phyloP scores from a whole-genome alignment of 2,888 invertebrate genomes.

The Agrochola macilenta region DNA sequence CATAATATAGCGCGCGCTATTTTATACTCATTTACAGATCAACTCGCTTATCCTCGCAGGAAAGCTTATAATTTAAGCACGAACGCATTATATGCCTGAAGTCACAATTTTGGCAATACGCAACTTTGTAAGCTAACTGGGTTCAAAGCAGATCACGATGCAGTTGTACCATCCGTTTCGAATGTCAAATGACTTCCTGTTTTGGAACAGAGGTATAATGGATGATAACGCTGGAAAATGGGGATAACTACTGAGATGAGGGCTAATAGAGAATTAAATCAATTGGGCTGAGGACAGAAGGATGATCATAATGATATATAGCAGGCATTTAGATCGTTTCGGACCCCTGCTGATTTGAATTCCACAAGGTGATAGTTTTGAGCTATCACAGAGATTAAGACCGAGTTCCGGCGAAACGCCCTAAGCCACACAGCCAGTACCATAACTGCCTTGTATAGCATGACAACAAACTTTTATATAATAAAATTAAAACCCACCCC shows the following conservation, averaged over 20 bases:
- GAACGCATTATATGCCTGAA: slow-evolving; percentile 23
- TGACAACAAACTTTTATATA: neutral
- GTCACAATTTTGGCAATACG: slow-evolving; percentile 22
- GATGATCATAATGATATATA: too few species aligned
- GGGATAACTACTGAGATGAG: too few species aligned
- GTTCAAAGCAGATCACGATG: neutral
- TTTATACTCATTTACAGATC: slow-evolving; percentile 55
- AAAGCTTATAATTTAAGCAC: slow-evolving; percentile 34
- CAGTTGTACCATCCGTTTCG: neutral
- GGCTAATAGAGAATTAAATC: neutral
- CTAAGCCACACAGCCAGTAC: neutral
- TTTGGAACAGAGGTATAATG: neutral
- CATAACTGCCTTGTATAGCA: neutral
- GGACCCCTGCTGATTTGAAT: neutral
- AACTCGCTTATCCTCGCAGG: slow-evolving; percentile 31
- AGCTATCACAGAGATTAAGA: too few species aligned
- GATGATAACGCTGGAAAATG: too few species aligned
- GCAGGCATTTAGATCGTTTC: neutral
- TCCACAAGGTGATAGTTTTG: neutral
- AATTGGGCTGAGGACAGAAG: neutral
- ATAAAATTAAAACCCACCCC: slow-evolving; percentile 14
- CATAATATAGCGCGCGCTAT: slow-evolving; percentile 45
- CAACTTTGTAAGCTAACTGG: slow-evolving; percentile 10
- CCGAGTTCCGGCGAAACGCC: neutral
- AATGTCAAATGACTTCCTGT: neutral